phyloP scores from a whole-genome alignment of 2,888 invertebrate species.

The Heliconius hortense region DNA sequence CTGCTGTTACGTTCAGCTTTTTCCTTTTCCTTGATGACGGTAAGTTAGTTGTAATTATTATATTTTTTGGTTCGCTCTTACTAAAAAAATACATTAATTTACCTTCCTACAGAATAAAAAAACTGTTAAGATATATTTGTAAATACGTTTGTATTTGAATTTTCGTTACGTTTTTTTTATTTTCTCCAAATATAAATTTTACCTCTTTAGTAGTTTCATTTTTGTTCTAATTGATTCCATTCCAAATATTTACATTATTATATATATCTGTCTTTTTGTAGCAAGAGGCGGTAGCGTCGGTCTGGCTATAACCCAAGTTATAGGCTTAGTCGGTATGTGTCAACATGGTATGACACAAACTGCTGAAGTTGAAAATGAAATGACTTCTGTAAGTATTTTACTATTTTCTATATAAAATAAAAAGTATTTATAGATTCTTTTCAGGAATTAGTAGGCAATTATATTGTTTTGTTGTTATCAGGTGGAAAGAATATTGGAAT shows the following conservation, averaged over 20 bases:
- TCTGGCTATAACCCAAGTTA: constrained; percentile 83
- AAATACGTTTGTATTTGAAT: no score
- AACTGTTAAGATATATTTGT: no score
- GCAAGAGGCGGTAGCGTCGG: constrained; percentile 83
- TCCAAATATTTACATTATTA: background rate
- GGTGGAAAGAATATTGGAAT: constrained; percentile 91
- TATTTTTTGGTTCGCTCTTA: no score
- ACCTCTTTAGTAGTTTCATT: background rate
- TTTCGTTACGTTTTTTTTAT: no score
- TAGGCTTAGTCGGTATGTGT: constrained; percentile 87
- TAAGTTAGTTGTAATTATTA: constrained; percentile 42
- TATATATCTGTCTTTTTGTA: background rate
- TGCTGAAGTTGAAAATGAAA: constrained; percentile 90
- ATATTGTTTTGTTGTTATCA: constrained; percentile 43
- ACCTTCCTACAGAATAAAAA: no score
- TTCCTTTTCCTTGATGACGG: constrained; percentile 75
- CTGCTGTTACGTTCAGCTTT: constrained; percentile 85
- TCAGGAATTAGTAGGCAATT: no score
- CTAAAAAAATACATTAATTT: no score
- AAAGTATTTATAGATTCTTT: background rate
- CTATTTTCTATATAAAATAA: background rate
- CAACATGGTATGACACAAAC: constrained; percentile 94
- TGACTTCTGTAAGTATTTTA: constrained; percentile 86
- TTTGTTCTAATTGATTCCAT: background rate
- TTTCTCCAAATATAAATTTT: background rate